These are phyloP conservation scores for Drosophila mojavensis DNA, from an alignment of 1,140 invertebrate genomes.

Conservation along the genomic window DNA sequence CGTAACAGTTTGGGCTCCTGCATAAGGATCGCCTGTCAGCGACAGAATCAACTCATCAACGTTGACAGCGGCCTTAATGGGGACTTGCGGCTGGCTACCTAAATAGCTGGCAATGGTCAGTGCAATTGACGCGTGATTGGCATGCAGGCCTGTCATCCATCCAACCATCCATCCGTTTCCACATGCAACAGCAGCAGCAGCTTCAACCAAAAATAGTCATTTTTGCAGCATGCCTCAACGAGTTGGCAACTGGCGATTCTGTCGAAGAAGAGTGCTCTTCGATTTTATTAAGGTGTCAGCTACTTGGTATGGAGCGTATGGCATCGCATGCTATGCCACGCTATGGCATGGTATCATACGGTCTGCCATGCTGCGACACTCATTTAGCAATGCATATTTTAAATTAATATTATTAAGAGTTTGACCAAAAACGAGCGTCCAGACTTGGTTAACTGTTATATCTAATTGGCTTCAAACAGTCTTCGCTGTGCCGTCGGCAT, in stretches of 20 bases:
- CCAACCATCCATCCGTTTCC: constrained; percentile 29
- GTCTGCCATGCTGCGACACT: constrained; percentile 9
- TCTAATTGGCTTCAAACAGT: constrained; percentile 10
- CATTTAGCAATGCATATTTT: constrained; percentile 43
- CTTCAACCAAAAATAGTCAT: constrained; percentile 64
- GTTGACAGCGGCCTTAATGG: constrained; percentile 63
- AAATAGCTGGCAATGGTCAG: constrained; percentile 65
- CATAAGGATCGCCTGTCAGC: constrained; percentile 72
- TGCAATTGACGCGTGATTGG: constrained; percentile 79
- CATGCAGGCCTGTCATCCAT: constrained; percentile 64
- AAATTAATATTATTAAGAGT: constrained; percentile 51
- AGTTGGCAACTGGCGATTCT: constrained; percentile 38
- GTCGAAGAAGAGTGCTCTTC: constrained; percentile 17
- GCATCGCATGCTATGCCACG: constrained; percentile 14
- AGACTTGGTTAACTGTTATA: constrained; percentile 8
- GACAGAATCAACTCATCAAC: constrained; percentile 76
- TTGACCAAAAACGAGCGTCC: constrained; percentile 12
- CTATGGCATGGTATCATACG: constrained; percentile 11
- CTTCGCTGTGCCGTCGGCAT: constrained; percentile 36
- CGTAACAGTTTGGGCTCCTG: constrained; percentile 35
- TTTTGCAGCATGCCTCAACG: constrained; percentile 31
- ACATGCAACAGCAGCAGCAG: constrained; percentile 18
- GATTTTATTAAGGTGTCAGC: constrained; percentile 62
- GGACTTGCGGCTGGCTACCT: constrained; percentile 41
- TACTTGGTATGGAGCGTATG: constrained; percentile 65